Evolutionary conservation across 2,888 invertebrate genomes (phyloP).

Genomic region (Plebejus anna): DNA sequence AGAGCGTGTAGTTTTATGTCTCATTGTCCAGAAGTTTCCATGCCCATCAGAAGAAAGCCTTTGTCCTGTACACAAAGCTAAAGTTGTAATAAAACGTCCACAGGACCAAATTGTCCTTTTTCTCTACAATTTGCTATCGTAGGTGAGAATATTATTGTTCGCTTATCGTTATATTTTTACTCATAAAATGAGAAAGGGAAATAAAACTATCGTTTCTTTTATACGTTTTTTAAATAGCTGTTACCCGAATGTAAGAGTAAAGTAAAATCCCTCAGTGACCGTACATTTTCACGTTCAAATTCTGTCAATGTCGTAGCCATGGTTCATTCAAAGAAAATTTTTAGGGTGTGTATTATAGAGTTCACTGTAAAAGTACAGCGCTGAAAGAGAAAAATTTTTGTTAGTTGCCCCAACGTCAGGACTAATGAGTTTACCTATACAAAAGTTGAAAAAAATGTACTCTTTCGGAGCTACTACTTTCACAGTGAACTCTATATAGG

Average conservation of each 20-base stretch:
- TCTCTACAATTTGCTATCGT: background rate
- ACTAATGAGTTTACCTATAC: background rate
- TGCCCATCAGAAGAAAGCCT: slow-evolving; percentile 52
- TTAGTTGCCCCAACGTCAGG: too few species aligned
- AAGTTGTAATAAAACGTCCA: slow-evolving; percentile 46
- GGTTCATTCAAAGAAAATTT: too few species aligned
- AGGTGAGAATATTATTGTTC: background rate
- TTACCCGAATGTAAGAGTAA: too few species aligned
- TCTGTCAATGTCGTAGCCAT: too few species aligned
- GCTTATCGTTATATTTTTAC: background rate
- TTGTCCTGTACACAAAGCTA: slow-evolving; percentile 49
- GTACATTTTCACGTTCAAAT: too few species aligned
- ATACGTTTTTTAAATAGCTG: too few species aligned
- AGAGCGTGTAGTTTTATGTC: slow-evolving; percentile 63
- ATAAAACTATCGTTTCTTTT: background rate
- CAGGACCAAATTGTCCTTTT: background rate
- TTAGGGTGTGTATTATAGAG: background rate
- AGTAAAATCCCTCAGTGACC: too few species aligned
- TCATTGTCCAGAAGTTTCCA: slow-evolving; percentile 61
- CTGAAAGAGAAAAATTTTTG: background rate
- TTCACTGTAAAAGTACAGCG: background rate
- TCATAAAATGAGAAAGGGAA: background rate
- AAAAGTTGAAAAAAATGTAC: background rate
- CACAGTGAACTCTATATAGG: too few species aligned
- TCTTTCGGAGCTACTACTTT: too few species aligned